Base-by-base conservation (phyloP, 2,113 vertebrate genomes). In the Dipodomys merriami region DNA sequence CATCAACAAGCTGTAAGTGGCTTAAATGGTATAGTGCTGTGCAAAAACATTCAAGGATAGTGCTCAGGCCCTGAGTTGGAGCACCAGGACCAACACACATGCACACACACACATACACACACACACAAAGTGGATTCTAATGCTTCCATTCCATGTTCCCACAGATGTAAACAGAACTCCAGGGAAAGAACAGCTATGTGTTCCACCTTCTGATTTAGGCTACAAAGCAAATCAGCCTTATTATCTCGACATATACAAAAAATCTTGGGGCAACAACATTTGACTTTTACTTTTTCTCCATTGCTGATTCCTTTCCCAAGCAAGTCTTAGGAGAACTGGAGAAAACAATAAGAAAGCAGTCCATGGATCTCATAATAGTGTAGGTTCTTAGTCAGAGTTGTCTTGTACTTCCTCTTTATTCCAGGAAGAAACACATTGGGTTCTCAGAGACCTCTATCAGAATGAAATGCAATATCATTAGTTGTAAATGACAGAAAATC, bases 371-470 rank as follows among this genome's bases (percentile, higher is more conserved):
- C 88, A 80, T 11, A 72, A 30, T 30, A 62, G 9, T 53, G n/a
- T 29, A 4, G n/a, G 33, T 33, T 2, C 2, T 2, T 0, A 0
- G 1, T 1, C 25, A 18, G 8, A n/a, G 19, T 25, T 83, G 30
- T 74, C 29, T 25, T 74, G 86, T 33, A 76, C 27, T 19, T 39
- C 19, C 9, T 83, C 62, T 22, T 83, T 44, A 60, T 27, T 80
- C 10, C 6, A 53, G 16, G 81, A 25, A 77, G 71, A 80, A 67
- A 93, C 20, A 60, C 5, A 49, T 18, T 20, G 44, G 33, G 11
- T 33, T 89, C 30, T 83, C 5, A 65, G 67, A 83, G 46, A 33
- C 35, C n/a, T 78, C 71, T 20, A 12, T 53, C 10, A 53, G 53
- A 49, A 16, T 9, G 7, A 53, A n/a, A 85, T 11, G 20, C 10